Base-by-base conservation (phyloP, 2,113 vertebrate genomes). In the Eulemur macaco region DNA sequence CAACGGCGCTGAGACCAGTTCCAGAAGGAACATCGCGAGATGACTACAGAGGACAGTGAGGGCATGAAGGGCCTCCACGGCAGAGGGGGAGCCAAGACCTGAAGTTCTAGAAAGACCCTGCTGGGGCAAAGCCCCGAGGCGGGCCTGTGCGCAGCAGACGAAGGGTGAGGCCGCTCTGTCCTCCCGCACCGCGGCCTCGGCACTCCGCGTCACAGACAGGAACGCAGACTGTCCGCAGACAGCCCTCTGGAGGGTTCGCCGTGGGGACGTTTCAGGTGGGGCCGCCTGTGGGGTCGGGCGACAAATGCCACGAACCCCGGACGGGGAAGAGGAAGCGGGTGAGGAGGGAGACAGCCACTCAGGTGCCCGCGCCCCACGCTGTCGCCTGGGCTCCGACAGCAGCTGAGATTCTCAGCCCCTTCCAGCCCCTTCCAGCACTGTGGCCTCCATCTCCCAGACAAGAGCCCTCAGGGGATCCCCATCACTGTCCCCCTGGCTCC, bases 61-160 rank as follows among this genome's bases (percentile, higher is more conserved):
- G 45, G 5, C 18, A 6, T 23, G 7, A 1, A 2, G 52, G 14
- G 21, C 37, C 47, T 20, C 45, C 39, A 8, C 80, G 5, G 8
- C 47, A 8, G n/a, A 23, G 17, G 12, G 37, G 27, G 66, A 42
- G 14, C 10, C 1, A 14, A 85, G 74, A 20, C 27, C 56, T 27
- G 6, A 39, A 18, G 73, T 52, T 45, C 68, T 27, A 69, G 89
- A 82, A 82, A 45, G 66, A 21, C 14, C 60, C 60, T 23, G 4
- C 52, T 2, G 0, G 34, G 3, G 21, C 34, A 37, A 31, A 77
- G 45, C 14, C 76, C 42, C 42, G 45, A 52, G 1, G 13, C 6
- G 15, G 50, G 1, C 3, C 39, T 0, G 13, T 2, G 12, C 76
- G 18, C 7, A 0, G 34, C 2, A 13, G 58, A 3, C 0, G 17